Evolutionary conservation across 2,888 invertebrate genomes (phyloP).

Genomic region (Dioctria linearis): DNA sequence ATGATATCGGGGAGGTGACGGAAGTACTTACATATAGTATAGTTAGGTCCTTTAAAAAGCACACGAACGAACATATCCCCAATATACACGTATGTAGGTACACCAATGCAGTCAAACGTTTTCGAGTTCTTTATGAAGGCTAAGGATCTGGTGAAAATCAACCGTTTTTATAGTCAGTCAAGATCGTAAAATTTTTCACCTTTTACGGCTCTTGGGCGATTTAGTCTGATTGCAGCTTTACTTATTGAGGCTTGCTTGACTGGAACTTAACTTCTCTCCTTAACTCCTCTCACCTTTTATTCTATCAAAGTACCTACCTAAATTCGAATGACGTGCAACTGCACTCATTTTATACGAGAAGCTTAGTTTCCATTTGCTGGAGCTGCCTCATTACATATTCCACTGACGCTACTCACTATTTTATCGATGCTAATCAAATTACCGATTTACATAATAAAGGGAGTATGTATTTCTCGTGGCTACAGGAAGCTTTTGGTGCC

Average conservation of each 20-base stretch:
- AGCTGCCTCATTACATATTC: conserved; percentile 21
- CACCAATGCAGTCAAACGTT: not conserved
- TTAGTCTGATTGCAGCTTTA: conserved; percentile 57
- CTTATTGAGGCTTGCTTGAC: conserved; percentile 47
- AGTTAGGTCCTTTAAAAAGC: not conserved
- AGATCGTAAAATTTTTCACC: conserved; percentile 58
- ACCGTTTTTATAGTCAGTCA: conserved; percentile 46
- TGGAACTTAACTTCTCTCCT: conserved; percentile 1
- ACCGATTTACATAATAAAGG: conserved; percentile 34
- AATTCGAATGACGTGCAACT: conserved; percentile 22
- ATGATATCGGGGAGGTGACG: conserved; percentile 19
- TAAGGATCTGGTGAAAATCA: conserved; percentile 17
- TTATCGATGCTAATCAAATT: conserved; percentile 41
- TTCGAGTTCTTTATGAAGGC: not conserved
- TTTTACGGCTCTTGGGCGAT: conserved; percentile 58
- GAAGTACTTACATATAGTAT: not conserved
- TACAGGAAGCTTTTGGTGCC: not conserved
- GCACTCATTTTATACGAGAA: conserved; percentile 4
- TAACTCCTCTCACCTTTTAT: not conserved
- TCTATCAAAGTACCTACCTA: not conserved
- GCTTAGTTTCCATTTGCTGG: too few species aligned
- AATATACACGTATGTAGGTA: too few species aligned
- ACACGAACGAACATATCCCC: not conserved
- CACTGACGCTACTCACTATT: conserved; percentile 2
- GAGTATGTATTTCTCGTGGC: not conserved